These are phyloP conservation scores for Sebastes hubbsi DNA, from an alignment of 2,797 vertebrate genomes.

Conservation along the genomic window DNA sequence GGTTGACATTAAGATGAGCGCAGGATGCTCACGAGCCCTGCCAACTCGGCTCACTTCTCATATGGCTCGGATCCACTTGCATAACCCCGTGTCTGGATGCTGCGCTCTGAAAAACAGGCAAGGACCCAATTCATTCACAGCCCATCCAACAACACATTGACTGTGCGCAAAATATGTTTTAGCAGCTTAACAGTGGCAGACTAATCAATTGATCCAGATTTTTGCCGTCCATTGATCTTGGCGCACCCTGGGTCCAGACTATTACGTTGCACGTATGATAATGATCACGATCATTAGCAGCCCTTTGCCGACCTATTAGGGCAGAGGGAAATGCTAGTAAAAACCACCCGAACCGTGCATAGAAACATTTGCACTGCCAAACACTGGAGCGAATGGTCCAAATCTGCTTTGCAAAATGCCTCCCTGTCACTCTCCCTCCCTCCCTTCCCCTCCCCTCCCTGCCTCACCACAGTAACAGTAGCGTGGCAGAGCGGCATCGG, in stretches of 20 bases:
- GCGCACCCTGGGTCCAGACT: constrained; percentile 40
- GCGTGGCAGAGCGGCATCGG: constrained; percentile 27
- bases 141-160: constrained; percentile 50
- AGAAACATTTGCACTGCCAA: constrained; percentile 59
- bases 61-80: constrained; percentile 54
- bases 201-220: constrained; percentile 72
- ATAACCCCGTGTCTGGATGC: constrained; percentile 57
- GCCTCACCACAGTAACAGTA: constrained; percentile 46
- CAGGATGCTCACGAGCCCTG: constrained; percentile 38
- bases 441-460: constrained; percentile 8
- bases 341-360: constrained; percentile 51
- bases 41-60: constrained; percentile 52
- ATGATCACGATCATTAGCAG: constrained; percentile 62
- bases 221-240: constrained; percentile 71
- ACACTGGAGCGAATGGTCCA: constrained; percentile 49
- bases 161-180: constrained; percentile 71
- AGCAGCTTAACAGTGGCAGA: constrained; percentile 59
- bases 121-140: constrained; percentile 51
- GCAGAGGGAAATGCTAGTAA: constrained; percentile 25
- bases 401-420: constrained; percentile 63
- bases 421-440: constrained; percentile 36
- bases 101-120: constrained; percentile 51
- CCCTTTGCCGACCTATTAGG: constrained; percentile 39
- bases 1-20: constrained; percentile 45
- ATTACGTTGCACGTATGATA: constrained; percentile 59